Conservation (phyloP, 2,888 invertebrate genomes). For the Sepiola atlantica region DNA sequence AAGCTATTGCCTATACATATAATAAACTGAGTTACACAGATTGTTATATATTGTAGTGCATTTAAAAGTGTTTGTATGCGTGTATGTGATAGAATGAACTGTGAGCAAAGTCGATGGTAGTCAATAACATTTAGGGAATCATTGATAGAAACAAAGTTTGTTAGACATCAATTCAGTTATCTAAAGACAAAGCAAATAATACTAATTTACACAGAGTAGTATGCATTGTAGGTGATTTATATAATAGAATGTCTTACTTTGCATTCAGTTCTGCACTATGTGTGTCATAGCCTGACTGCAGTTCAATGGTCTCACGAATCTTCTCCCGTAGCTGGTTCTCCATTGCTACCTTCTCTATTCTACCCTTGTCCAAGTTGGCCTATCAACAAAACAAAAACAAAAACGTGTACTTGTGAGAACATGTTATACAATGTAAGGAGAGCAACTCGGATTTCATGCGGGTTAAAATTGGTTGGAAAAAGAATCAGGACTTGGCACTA, state of each 20-base stretch:
- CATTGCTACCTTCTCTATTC: conserved; percentile 65
- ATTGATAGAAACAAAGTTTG: no score
- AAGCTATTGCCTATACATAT: no score
- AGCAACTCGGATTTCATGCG: background rate
- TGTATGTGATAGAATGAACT: no score
- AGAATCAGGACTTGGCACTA: no score
- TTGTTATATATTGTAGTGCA: no score
- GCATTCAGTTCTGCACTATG: conserved; percentile 69
- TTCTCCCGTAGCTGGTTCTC: conserved; percentile 72
- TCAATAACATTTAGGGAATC: no score
- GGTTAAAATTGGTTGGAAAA: background rate
- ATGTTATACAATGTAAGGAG: background rate
- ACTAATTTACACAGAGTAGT: background rate
- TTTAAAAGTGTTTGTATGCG: no score
- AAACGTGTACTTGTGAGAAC: background rate
- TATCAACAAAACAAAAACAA: no score
- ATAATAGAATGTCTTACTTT: conserved; percentile 60
- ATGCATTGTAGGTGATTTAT: background rate
- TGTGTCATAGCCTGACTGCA: conserved; percentile 72
- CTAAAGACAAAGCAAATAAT: no score
- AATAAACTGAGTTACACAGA: no score
- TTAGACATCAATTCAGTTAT: no score
- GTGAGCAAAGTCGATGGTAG: no score
- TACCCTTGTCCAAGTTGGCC: conserved; percentile 70
- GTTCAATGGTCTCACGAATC: conserved; percentile 71